Conservation (phyloP, 2,797 vertebrate species). For the Prionace glauca region DNA sequence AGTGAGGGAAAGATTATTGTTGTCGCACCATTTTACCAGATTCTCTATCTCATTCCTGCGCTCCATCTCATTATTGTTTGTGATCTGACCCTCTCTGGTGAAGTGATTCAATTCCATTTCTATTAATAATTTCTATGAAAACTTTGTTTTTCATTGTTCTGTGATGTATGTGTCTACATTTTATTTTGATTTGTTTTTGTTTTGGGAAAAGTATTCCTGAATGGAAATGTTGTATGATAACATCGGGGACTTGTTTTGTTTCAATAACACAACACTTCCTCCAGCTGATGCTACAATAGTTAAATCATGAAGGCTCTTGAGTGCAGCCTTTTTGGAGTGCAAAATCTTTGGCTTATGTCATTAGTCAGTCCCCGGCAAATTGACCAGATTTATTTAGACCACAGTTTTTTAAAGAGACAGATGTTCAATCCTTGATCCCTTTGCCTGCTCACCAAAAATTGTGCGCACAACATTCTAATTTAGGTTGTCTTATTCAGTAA, state of each 20-base stretch:
- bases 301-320: not conserved
- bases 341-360: not conserved
- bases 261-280: not conserved
- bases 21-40: too few relatives aligned
- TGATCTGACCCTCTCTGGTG: too few relatives aligned
- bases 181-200: not conserved
- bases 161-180: not conserved
- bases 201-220: not conserved
- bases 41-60: too few relatives aligned
- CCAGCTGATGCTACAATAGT: not conserved
- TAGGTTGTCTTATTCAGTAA: not conserved
- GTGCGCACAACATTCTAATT: not conserved
- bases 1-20: too few relatives aligned
- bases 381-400: not conserved
- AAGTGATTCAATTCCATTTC: not conserved
- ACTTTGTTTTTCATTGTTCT: not conserved
- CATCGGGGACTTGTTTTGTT: conserved; percentile 21
- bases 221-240: conserved; percentile 28
- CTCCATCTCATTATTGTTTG: too few relatives aligned
- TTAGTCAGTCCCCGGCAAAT: not conserved
- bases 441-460: not conserved
- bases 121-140: not conserved
- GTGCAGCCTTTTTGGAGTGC: not conserved
- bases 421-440: not conserved
- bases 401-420: not conserved